Percentiles rank a stretch among this genome's conserved stretches.
These are phyloP conservation scores for Xestobium rufovillosum DNA, from an alignment of 2,888 invertebrate genomes.

Conservation along the genomic window DNA sequence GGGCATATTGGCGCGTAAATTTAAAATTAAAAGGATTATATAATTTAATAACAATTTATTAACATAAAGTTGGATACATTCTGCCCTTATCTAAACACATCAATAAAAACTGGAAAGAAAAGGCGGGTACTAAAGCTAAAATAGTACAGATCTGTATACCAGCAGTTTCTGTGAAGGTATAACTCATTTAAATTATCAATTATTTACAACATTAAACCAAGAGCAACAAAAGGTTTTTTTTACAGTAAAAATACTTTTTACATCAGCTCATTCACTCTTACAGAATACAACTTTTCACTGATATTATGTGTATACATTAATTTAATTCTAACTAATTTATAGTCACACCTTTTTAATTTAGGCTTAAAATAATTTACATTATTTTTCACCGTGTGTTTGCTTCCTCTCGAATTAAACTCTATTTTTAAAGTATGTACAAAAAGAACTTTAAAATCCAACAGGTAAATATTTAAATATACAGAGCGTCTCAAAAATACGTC, in stretches of 20 bases:
- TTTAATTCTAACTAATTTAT: constrained; percentile 25
- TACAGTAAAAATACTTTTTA: constrained; percentile 38
- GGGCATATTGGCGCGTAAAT: too few relatives aligned
- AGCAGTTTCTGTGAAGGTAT: constrained; percentile 20
- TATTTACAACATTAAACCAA: not conserved
- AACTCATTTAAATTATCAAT: not conserved
- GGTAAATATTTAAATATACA: too few relatives aligned
- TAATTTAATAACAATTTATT: constrained; percentile 35
- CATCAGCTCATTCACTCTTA: constrained; percentile 30
- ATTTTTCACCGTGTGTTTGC: constrained; percentile 15
- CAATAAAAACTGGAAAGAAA: constrained; percentile 31
- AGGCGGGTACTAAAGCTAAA: constrained; percentile 29
- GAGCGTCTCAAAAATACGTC: too few relatives aligned
- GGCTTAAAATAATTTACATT: constrained; percentile 28
- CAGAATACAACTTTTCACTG: constrained; percentile 35
- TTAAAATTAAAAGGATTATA: too few relatives aligned
- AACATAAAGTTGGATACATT: constrained; percentile 35
- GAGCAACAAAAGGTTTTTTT: constrained; percentile 21
- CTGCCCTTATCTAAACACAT: constrained; percentile 34
- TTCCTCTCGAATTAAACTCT: not conserved
- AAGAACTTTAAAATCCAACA: too few relatives aligned
- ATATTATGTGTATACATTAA: constrained; percentile 35
- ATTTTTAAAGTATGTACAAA: too few relatives aligned
- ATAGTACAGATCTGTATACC: constrained; percentile 29
- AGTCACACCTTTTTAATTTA: too few relatives aligned